Evolutionary conservation across 2,113 vertebrate genomes (phyloP).

Genomic region (Sceloporus tristichus): DNA sequence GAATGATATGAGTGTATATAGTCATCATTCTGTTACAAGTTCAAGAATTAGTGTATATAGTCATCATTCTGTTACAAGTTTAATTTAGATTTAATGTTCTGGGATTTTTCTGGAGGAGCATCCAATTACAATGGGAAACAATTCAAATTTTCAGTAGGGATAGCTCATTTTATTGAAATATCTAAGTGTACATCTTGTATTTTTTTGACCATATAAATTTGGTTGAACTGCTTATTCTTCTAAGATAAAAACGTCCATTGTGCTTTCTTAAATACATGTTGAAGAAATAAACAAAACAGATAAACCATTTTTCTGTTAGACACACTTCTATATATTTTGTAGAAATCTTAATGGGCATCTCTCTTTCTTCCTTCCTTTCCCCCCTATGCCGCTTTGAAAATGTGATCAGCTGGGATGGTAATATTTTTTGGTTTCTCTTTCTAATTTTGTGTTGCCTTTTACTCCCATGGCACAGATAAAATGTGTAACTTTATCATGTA

Average conservation of each 20-base stretch:
- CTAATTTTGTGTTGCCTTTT: conserved; percentile 25
- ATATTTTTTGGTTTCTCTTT: conserved; percentile 73
- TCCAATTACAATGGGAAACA: neutral
- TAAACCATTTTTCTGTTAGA: conserved; percentile 18
- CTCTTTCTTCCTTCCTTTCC: conserved; percentile 69
- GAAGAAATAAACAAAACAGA: neutral
- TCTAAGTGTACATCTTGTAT: neutral
- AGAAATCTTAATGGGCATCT: conserved; percentile 63
- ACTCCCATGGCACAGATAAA: neutral
- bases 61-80: neutral
- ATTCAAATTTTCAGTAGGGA: neutral
- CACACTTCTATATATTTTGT: conserved; percentile 4
- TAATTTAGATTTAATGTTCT: conserved; percentile 1
- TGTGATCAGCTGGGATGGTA: conserved; percentile 97
- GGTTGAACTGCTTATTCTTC: neutral
- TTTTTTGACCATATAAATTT: neutral
- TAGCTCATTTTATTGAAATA: neutral
- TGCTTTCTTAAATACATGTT: conserved; percentile 12
- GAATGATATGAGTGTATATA: neutral
- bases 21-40: neutral
- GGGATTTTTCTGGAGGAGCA: neutral
- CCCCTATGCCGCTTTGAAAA: conserved; percentile 80
- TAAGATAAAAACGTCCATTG: conserved; percentile 11
- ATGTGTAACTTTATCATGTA: neutral
- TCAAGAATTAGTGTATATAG: neutral